Percentiles rank a stretch among this genome's conserved stretches.
These are phyloP conservation scores for Megathymus violae DNA, from an alignment of 1,140 invertebrate genomes.

Conservation along the genomic window DNA sequence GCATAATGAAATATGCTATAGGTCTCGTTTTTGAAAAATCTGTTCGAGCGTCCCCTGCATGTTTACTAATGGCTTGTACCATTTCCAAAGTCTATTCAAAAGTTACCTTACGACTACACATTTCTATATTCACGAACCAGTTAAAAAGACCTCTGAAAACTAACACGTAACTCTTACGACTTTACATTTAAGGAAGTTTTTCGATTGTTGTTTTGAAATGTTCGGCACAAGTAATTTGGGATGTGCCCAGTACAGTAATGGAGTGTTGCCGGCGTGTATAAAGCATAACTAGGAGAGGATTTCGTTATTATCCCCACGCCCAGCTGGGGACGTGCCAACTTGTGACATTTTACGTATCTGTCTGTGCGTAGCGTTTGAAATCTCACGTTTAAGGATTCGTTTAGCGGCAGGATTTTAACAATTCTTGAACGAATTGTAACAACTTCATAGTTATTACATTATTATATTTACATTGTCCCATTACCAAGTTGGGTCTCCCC, in stretches of 20 bases:
- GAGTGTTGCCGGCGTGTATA: constrained; percentile 11
- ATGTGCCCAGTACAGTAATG: constrained; percentile 21
- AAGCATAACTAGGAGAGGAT: constrained; percentile 23
- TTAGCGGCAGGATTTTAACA: background rate
- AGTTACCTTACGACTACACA: constrained; percentile 5
- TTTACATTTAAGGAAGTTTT: background rate
- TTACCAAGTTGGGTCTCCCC: no score
- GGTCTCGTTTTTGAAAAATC: no score
- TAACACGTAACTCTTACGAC: background rate
- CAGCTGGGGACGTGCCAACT: constrained; percentile 11
- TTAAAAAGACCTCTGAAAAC: background rate
- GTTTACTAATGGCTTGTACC: background rate
- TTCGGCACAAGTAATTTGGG: constrained; percentile 8
- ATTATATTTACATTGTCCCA: no score
- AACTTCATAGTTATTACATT: no score
- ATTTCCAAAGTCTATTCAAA: constrained; percentile 13
- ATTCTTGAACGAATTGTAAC: no score
- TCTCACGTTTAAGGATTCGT: background rate
- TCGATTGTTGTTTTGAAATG: background rate
- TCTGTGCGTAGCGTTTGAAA: background rate
- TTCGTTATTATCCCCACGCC: constrained; percentile 18
- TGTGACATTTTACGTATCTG: constrained; percentile 14
- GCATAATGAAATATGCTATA: no score
- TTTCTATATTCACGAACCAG: constrained; percentile 20
- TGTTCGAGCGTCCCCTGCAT: no score